Conservation (phyloP, 2,113 vertebrate genomes). For the Acinonyx jubatus region DNA sequence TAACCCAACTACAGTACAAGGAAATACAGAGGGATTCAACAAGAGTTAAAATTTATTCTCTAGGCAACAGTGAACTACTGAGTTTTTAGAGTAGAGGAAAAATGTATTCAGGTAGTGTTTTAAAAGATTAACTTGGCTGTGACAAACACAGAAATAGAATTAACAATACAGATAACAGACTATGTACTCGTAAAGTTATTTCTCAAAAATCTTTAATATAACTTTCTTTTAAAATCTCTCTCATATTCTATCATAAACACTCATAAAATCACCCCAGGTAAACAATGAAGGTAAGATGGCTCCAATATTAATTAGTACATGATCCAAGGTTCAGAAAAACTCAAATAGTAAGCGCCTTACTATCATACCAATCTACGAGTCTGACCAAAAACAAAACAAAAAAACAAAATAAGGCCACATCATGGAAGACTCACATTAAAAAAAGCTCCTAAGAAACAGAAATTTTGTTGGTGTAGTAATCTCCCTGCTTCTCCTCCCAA, state of each 20-base stretch:
- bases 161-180: background rate
- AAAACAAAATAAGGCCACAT: background rate
- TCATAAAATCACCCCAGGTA: background rate
- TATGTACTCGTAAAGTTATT: slow-evolving; percentile 20
- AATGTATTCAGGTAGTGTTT: background rate
- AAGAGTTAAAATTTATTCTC: slow-evolving; percentile 5
- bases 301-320: slow-evolving; percentile 22
- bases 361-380: background rate
- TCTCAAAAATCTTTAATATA: slow-evolving; percentile 37
- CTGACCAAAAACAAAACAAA: background rate
- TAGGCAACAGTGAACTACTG: background rate
- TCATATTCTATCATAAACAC: slow-evolving; percentile 28
- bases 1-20: background rate
- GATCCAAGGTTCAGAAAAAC: background rate
- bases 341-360: background rate
- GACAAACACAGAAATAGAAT: background rate
- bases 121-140: slow-evolving; percentile 38
- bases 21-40: background rate
- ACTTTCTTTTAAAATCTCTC: slow-evolving; percentile 28
- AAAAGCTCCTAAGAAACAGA: background rate
- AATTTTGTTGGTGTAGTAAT: background rate
- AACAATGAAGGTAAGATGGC: background rate
- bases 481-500: background rate
- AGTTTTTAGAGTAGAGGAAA: background rate
- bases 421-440: background rate